A percentile compares a stretch with the other conserved stretches of the same genome.
Evolutionary conservation across 2,797 vertebrate genomes (phyloP).

Genomic region (Poliocrania exsul): DNA sequence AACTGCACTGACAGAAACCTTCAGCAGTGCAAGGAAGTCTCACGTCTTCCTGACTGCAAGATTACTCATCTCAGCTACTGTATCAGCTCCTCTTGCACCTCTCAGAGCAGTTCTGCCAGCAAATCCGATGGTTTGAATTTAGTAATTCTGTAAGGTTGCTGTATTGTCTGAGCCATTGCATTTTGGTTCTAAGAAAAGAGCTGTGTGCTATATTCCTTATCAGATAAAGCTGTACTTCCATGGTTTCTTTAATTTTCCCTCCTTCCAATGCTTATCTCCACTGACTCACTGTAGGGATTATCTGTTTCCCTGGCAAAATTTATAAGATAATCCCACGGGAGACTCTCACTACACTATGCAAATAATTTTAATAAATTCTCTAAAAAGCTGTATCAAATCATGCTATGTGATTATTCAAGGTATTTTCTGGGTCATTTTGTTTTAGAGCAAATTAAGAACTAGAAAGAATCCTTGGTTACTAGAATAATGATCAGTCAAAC

Average conservation of each 20-base stretch:
- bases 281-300: not conserved
- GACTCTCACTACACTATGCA: not conserved
- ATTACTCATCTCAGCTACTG: not conserved
- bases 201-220: not conserved
- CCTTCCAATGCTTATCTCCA: too few species aligned
- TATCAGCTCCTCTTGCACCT: not conserved
- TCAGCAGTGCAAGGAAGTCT: not conserved
- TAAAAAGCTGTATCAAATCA: not conserved
- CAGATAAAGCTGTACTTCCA: not conserved
- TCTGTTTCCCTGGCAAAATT: not conserved
- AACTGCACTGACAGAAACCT: not conserved
- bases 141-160: not conserved
- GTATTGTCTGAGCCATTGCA: not conserved
- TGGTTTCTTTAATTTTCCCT: too few species aligned
- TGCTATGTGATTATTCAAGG: not conserved
- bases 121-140: not conserved
- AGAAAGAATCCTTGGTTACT: not conserved
- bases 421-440: not conserved
- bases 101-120: not conserved
- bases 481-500: not conserved
- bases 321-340: not conserved
- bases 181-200: not conserved
- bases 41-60: not conserved
- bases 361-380: not conserved
- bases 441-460: not conserved